phyloP scores from a whole-genome alignment of 2,113 vertebrate genomes.

The Bagarius yarrelli region DNA sequence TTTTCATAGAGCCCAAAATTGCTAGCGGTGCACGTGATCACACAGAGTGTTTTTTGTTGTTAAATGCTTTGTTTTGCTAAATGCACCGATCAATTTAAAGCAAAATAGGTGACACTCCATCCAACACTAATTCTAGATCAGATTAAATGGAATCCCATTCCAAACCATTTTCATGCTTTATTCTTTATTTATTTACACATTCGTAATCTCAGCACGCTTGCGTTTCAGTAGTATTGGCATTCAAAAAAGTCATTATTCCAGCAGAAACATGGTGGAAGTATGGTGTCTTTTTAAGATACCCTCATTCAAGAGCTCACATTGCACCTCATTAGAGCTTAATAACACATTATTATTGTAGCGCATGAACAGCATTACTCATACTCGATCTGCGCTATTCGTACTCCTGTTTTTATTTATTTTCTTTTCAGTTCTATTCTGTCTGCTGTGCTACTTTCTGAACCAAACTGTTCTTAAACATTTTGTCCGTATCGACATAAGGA shows the following conservation, averaged over 20 bases:
- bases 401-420: no score
- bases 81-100: no score
- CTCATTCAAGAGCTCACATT: not conserved
- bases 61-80: no score
- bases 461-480: not conserved
- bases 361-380: not conserved
- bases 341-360: no score
- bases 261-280: no score
- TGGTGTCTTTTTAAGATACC: no score
- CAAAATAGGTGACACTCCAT: not conserved
- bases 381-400: not conserved
- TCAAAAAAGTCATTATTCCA: not conserved
- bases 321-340: no score
- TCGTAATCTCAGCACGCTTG: not conserved
- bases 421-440: not conserved
- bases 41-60: no score
- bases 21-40: no score
- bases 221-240: not conserved
- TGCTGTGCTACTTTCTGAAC: not conserved
- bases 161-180: not conserved
- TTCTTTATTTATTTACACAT: not conserved
- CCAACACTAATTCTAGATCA: not conserved
- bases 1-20: no score
- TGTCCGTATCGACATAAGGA: no score
- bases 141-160: not conserved